Evolutionary conservation across 2,797 vertebrate genomes (phyloP), one percentile per base, ranked within the genome.

Genomic region (Sciaenops ocellatus): DNA sequence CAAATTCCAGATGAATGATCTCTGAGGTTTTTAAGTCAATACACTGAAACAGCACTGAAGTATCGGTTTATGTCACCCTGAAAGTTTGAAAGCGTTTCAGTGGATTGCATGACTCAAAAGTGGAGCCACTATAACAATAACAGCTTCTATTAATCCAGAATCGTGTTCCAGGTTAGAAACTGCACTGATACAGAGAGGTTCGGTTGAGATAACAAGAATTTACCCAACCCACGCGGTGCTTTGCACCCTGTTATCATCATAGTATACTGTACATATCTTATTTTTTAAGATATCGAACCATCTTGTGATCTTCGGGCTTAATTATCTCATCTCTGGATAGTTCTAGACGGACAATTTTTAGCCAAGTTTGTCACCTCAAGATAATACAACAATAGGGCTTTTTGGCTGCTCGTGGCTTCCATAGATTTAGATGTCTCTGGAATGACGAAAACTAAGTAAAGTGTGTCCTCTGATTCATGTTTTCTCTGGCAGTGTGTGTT

Each of bases 71-170:
- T 69, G 72, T 69, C 22, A 38, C 66, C 78, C 24, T 60, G 50
- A 48, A 59, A 38, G 16, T 65, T 64, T 26, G 22, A 17, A 16
- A 41, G 46, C 12, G 61, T 70, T 65, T 48, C 41, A 61, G 69
- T 71, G 75, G 68, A 63, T 61, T 89, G 84, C 90, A 87, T 91
- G 89, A 87, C 68, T 61, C 52, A 70, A 67, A 76, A 55, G 44
- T 74, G 64, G 64, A 80, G 83, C 69, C 51, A 38, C 56, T 56
- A 17, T 34, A 47, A 68, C 38, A n/a, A 71, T 48, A 30, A 38
- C 15, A 66, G 65, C 65, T 82, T 76, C n/a, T 75, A 28, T 69
- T 52, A 12, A 79, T 48, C 78, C 34, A 30, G 30, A 68, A 50
- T 69, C n/a, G 44, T 76, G 44, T 65, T 30, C 7, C 24, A 52